phyloP scores from a whole-genome alignment of 37 sponge, comb jelly and placozoan genomes.

The Beroe ovata region DNA sequence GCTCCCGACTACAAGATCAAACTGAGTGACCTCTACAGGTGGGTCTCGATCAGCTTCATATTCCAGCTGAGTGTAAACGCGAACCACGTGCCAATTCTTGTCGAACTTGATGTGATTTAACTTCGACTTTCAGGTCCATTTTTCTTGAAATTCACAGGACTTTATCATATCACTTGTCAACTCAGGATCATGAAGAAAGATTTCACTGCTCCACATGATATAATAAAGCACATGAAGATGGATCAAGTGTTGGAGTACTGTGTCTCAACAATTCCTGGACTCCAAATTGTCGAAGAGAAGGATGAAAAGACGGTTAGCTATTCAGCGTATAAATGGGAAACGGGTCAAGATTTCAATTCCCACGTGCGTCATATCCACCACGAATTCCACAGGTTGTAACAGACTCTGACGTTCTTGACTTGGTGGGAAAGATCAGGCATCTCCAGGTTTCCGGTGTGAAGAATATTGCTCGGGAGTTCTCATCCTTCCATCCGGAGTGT shows the following conservation, averaged over 20 bases:
- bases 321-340: too few species aligned
- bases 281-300: background rate
- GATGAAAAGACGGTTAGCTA: conserved; percentile 41
- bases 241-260: conserved; percentile 37
- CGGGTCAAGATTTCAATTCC: too few species aligned
- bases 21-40: background rate
- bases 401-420: conserved; percentile 28
- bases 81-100: too few species aligned
- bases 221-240: conserved; percentile 39
- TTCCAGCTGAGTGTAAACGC: too few species aligned
- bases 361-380: too few species aligned
- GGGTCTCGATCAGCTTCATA: too few species aligned
- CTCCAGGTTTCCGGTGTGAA: conserved; percentile 52
- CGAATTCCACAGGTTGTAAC: conserved; percentile 58
- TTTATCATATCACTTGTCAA: too few species aligned
- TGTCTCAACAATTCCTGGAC: conserved; percentile 38
- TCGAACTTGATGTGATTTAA: too few species aligned
- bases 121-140: too few species aligned
- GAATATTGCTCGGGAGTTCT: conserved; percentile 51
- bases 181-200: conserved; percentile 61
- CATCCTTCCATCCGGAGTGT: conserved; percentile 16
- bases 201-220: conserved; percentile 56
- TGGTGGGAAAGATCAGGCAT: conserved; percentile 18
- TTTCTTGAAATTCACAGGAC: too few species aligned
- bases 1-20: background rate